phyloP scores from a whole-genome alignment of 2,797 vertebrate species.

The Heteromormyrus szaboi region DNA sequence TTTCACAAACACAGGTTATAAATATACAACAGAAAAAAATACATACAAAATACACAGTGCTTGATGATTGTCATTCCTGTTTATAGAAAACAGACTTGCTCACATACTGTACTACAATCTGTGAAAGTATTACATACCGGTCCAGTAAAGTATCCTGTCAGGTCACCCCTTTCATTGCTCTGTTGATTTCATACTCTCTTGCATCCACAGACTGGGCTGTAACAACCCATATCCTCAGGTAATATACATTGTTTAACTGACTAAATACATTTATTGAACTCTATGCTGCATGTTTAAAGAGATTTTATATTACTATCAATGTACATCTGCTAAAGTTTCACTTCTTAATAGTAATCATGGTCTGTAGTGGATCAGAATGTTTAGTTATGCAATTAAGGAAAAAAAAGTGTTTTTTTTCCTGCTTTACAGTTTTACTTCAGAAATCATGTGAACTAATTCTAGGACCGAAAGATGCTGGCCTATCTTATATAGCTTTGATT shows the following conservation, averaged over 20 bases:
- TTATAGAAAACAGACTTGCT: neutral
- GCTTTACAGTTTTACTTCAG: neutral
- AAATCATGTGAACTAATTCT: neutral
- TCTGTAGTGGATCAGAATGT: constrained; percentile 22
- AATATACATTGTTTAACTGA: constrained; percentile 50
- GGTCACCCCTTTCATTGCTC: neutral
- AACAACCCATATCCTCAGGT: constrained; percentile 29
- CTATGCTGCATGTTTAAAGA: constrained; percentile 60
- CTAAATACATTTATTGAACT: constrained; percentile 44
- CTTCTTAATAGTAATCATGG: constrained; percentile 32
- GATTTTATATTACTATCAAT: constrained; percentile 60
- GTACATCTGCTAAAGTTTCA: constrained; percentile 47
- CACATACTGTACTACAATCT: neutral
- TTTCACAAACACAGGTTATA: neutral
- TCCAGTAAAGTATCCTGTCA: neutral
- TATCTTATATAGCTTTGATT: neutral
- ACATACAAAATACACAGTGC: neutral
- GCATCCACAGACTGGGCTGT: constrained; percentile 13
- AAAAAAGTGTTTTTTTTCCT: constrained; percentile 19
- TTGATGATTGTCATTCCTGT: neutral
- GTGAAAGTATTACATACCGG: constrained; percentile 20
- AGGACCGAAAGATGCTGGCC: neutral
- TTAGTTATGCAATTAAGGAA: constrained; percentile 33
- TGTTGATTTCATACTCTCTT: neutral
- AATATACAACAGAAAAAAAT: neutral